Base-by-base conservation (phyloP, 2,888 invertebrate genomes). In the Noctua fimbriata region DNA sequence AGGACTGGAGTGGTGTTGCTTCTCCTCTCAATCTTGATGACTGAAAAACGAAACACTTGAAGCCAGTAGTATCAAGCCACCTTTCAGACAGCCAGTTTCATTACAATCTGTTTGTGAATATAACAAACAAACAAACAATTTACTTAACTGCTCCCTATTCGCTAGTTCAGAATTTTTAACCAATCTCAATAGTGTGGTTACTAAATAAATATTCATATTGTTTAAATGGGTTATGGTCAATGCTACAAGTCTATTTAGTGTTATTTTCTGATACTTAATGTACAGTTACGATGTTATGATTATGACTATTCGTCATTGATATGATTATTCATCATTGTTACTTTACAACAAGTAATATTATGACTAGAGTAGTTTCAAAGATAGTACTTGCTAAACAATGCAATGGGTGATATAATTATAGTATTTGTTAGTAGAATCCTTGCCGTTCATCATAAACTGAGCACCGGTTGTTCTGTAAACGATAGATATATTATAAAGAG, bases 371-470 rank as follows among this genome's bases (percentile, higher is more conserved):
- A 47, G 32, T 58, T 41, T 21, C n/a, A 55, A 58, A 41, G 10
- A 24, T 28, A 47, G 18, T n/a, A n/a, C n/a, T n/a, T n/a, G n/a
- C 70, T 36, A 32, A n/a, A 72, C 55, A 79, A 41, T 75, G 28
- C 41, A 69, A 72, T 47, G 36, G 32, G 10, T 10, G 3, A 16
- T 69, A 41, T 18, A 36, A 36, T 36, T 36, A 52, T 32, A n/a
- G 16, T 69, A 44, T 60, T 52, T 69, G 18, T 41, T 44, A n/a
- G 28, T 44, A n/a, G 28, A 36, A 41, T 47, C n/a, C 18, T 67
- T 18, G 3, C 1, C 2, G 16, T 66, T n/a, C 10, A n/a, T 73
- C 12, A 66, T 72, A 72, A 18, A 65, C 18, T 47, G 49, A 44
- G 10, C 18, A 55, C 24, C 1, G 2, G 55, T 58, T 4, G 36